Percentiles rank a stretch among this genome's conserved stretches.
phyloP scores from a whole-genome alignment of 2,888 invertebrate genomes.

The Zaprionus obscuricornis region DNA sequence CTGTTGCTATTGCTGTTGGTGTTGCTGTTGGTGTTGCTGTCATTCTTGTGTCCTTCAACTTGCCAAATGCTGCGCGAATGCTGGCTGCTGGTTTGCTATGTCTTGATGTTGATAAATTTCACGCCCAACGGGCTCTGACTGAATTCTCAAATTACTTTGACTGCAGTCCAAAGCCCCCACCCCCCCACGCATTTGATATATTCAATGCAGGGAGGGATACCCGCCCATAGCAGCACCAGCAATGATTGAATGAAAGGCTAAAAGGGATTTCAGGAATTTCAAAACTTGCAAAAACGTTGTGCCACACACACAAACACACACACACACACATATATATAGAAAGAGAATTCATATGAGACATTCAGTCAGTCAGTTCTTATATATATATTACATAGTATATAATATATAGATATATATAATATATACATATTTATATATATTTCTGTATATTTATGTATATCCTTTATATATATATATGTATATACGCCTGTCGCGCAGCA shows the following conservation, averaged over 20 bases:
- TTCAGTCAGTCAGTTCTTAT: slow-evolving; percentile 16
- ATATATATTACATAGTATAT: neutral
- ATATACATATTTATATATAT: no score
- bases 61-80: slow-evolving; percentile 18
- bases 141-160: slow-evolving; percentile 63
- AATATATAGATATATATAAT: neutral
- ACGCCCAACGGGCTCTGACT: slow-evolving; percentile 53
- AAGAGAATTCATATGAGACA: slow-evolving; percentile 1
- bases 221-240: slow-evolving; percentile 29
- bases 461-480: slow-evolving; percentile 12
- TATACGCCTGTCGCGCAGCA: slow-evolving; percentile 6
- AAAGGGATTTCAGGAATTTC: slow-evolving; percentile 69
- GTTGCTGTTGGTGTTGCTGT: slow-evolving; percentile 35
- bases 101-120: slow-evolving; percentile 65
- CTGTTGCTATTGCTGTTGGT: neutral
- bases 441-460: no score
- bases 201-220: slow-evolving; percentile 5
- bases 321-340: slow-evolving; percentile 1
- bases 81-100: slow-evolving; percentile 4
- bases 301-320: slow-evolving; percentile 7
- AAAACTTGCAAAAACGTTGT: slow-evolving; percentile 40
- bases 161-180: slow-evolving; percentile 56
- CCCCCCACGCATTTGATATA: slow-evolving; percentile 21
- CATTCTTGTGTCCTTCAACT: slow-evolving; percentile 74
- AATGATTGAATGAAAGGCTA: slow-evolving; percentile 75